Evolutionary conservation across 2,113 vertebrate genomes (phyloP).

Genomic region (Microtus ochrogaster): DNA sequence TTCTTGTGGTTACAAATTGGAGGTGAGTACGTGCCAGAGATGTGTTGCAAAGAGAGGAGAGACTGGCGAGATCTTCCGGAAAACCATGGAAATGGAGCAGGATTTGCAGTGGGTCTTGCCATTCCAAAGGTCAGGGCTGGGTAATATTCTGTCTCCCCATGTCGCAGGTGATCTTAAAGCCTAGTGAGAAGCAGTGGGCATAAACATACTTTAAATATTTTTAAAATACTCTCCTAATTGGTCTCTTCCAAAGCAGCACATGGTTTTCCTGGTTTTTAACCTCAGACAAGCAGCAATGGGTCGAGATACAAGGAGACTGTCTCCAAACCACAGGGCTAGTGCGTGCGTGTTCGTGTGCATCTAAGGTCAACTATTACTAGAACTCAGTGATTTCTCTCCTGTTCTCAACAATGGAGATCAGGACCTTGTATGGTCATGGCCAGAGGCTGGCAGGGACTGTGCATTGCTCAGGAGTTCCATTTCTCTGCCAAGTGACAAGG

Average conservation of each 20-base stretch:
- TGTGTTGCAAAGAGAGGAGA: background rate
- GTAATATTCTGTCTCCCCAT: accelerated
- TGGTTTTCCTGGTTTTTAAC: background rate
- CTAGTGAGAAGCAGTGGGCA: background rate
- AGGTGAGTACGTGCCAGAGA: background rate
- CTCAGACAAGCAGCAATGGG: background rate
- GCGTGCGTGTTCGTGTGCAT: background rate
- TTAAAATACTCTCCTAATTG: background rate
- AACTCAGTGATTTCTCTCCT: background rate
- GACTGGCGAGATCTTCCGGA: background rate
- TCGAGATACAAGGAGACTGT: background rate
- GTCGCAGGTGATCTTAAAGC: background rate
- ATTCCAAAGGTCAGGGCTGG: background rate
- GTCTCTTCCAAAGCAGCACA: background rate
- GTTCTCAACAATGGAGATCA: background rate
- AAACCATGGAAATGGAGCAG: background rate
- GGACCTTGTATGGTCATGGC: background rate
- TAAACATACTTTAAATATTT: background rate
- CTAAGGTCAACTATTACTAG: background rate
- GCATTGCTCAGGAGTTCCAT: no score
- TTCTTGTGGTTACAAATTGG: background rate
- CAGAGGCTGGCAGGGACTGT: background rate
- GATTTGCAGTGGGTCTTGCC: background rate
- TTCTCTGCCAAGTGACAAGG: background rate
- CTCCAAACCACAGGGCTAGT: no score